These are phyloP conservation scores for Choristoneura rosaceana DNA, from an alignment of 2,888 invertebrate species.

Conservation along the genomic window DNA sequence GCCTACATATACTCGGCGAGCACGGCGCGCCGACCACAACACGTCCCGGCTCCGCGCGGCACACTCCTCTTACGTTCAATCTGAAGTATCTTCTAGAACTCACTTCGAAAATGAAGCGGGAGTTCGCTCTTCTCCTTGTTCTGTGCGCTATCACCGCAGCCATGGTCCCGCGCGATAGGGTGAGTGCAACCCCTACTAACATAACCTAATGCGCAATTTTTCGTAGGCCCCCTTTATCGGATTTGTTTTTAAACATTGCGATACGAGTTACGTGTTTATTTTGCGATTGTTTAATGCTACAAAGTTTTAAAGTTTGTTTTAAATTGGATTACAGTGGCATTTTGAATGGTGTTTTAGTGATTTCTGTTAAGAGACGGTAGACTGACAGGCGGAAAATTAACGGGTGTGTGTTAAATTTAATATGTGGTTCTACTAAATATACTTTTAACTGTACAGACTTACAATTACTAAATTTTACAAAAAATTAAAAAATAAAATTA, in stretches of 20 bases:
- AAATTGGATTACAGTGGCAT: neutral
- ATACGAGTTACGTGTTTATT: constrained; percentile 15
- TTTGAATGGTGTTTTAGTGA: neutral
- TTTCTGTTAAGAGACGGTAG: neutral
- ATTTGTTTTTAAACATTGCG: constrained; percentile 31
- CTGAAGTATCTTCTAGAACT: constrained; percentile 28
- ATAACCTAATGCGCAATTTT: constrained; percentile 21
- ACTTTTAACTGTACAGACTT: neutral
- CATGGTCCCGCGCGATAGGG: constrained; percentile 65
- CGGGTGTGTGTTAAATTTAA: neutral
- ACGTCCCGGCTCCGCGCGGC: constrained; percentile 33
- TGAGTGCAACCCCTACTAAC: constrained; percentile 52
- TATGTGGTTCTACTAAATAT: neutral
- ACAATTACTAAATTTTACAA: neutral
- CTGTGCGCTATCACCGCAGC: constrained; percentile 61
- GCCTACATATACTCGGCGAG: constrained; percentile 31
- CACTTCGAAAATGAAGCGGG: constrained; percentile 59
- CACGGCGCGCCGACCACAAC: constrained; percentile 26
- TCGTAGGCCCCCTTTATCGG: neutral
- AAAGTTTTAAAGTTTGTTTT: neutral
- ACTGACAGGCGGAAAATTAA: neutral
- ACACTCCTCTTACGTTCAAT: constrained; percentile 13
- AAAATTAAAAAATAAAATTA: neutral
- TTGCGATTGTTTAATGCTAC: neutral
- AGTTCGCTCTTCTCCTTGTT: constrained; percentile 58